Base-by-base conservation (phyloP, 1,140 invertebrate genomes). In the Drosophila kanapiae region DNA sequence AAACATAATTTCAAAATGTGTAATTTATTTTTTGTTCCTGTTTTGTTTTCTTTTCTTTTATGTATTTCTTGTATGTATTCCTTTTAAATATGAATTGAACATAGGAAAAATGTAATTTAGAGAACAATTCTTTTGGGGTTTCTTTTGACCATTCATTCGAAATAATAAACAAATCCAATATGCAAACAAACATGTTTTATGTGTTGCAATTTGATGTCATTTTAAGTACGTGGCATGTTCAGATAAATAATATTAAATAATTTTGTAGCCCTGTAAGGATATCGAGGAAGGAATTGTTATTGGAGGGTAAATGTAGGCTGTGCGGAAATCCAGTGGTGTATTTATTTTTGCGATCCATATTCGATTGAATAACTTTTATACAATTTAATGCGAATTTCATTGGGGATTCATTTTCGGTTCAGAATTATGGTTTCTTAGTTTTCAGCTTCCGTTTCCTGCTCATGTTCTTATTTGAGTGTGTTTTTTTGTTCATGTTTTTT, bases 1-100 rank as follows among this genome's bases (percentile, higher is more conserved):
- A 78, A 88, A 87, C 85, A 88, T 87, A 87, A 88, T 78, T 70
- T 83, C 67, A 71, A 80, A 88, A 80, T 83, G 75, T 77, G 60
- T 77, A 77, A 56, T 77, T 77, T 59, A 68, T 69, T 79, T 87
- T n/a, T 70, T 69, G 43, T 80, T 71, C 63, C 87, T 88, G 64
- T 75, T 86, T 82, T 85, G 59, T 74, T 82, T 64, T 81, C 64
- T n/a, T n/a, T n/a, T n/a, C n/a, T n/a, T n/a, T n/a, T n/a, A n/a
- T n/a, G n/a, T n/a, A n/a, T n/a, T n/a, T n/a, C n/a, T n/a, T n/a
- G n/a, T 43, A 27, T 63, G 53, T 42, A 31, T 53, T 71, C 68
- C n/a, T 33, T 79, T 80, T 35, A 61, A 82, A 79, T 23, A 37
- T 67, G 47, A 80, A 54, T 71, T 47, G 59, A 87, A 86, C 67